Percentiles rank a stretch among this genome's conserved stretches.
Evolutionary conservation across 2,113 vertebrate genomes (phyloP).

Genomic region (Nothoprocta perdicaria): DNA sequence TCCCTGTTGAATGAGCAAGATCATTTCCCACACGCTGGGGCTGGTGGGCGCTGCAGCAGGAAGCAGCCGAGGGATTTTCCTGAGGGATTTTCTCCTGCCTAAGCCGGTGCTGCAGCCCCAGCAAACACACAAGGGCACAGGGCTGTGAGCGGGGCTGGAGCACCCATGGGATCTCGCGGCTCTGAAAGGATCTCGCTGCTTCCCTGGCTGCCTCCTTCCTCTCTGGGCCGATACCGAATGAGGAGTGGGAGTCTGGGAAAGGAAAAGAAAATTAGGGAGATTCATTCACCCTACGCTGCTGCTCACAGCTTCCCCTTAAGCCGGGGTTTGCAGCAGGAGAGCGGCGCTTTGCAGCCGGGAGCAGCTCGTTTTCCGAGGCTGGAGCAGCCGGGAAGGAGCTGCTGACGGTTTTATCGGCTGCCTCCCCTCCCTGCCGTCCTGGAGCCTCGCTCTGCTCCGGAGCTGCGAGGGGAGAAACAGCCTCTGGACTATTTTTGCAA

Average conservation of each 20-base stretch:
- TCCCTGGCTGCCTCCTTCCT: background rate
- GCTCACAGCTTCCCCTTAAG: background rate
- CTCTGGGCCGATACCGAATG: background rate
- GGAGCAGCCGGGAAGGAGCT: background rate
- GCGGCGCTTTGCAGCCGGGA: background rate
- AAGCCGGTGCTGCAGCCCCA: background rate
- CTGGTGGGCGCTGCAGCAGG: background rate
- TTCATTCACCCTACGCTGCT: background rate
- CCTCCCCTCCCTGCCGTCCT: accelerated
- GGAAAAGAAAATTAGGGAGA: background rate
- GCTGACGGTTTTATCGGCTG: background rate
- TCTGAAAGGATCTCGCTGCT: background rate
- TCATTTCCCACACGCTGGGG: accelerated
- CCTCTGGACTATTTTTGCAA: background rate
- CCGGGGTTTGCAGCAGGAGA: background rate
- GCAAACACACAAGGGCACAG: background rate
- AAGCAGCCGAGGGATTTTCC: background rate
- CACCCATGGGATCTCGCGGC: too few species aligned
- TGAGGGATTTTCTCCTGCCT: accelerated
- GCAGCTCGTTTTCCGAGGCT: background rate
- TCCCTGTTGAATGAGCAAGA: background rate
- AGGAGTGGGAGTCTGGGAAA: background rate
- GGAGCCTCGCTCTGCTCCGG: accelerated
- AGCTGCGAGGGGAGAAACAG: background rate
- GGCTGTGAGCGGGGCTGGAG: too few species aligned